Base-by-base conservation (phyloP, 2,888 invertebrate genomes). In the Dryobota labecula region DNA sequence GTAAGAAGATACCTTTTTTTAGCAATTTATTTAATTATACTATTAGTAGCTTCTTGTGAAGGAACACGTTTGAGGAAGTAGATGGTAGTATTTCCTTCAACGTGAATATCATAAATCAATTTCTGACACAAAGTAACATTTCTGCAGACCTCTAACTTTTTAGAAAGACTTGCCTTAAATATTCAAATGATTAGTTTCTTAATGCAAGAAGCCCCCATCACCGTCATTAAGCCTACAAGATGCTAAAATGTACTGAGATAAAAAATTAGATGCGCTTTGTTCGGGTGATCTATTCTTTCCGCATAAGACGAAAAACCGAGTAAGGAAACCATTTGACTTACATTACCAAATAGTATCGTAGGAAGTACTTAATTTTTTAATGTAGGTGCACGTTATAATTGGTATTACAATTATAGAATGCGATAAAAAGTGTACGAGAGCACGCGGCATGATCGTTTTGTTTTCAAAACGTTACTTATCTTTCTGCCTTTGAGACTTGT, bases 1-100 rank as follows among this genome's bases (percentile, higher is more conserved):
- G 98, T 98, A 93, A 95, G 91, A 18, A 56, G 8, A 73, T 36
- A 15, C n/a, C 18, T 4, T 9, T 73, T 49, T 20, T n/a, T n/a
- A 3, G 9, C n/a, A 8, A 8, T 43, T 45, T 58, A 1, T 58
- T 60, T 20, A n/a, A 27, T 41, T 3, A 33, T 33, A 58, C 1
- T 41, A 20, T 27, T 7, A 18, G 18, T 9, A 2, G 18, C 2
- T 58, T 27, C 13, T 41, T 41, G 13, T 41, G 20, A 20, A 27
- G 20, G 13, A 2, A 60, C 13, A 20, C 13, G 0, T 60, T 27
- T 60, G 24, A 24, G 6, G 11, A 56, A n/a, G 11, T 18, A n/a
- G n/a, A n/a, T n/a, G n/a, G n/a, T n/a, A n/a, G n/a, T n/a, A n/a
- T n/a, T n/a, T n/a, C n/a, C n/a, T n/a, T n/a, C n/a, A n/a, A n/a